Evolutionary conservation across 2,797 vertebrate species (phyloP), one percentile per base, ranked within the genome.

Genomic region (Ibycter americanus): DNA sequence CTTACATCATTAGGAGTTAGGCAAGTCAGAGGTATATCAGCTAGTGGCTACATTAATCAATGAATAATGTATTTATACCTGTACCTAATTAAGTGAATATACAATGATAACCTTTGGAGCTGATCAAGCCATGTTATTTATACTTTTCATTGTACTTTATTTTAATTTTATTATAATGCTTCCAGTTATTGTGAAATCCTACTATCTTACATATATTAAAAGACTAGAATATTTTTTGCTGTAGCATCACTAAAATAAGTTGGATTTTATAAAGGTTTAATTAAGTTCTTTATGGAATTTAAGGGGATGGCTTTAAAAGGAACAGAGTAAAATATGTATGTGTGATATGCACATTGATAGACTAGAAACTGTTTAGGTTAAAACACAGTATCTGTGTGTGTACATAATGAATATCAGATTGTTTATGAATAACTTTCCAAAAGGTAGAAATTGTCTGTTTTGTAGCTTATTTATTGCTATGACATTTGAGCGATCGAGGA

Each of bases 401-500:
- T 52, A 9, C 3, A 13, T 32, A 29, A 73, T 10, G 14, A 61
- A 27, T 68, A 87, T 38, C 14, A 38, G 23, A 18, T 31, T 65
- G 9, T 23, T 58, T 46, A 19, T 58, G 15, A 77, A 16, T 29
- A 86, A 34, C 21, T 55, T 38, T 8, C 5, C 3, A 52, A 26
- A 46, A 58, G 32, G 7, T 31, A 44, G 20, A 74, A 23, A 2
- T 4, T 11, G 25, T 42, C 6, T 84, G 5, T 20, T 40, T 61
- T 38, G 13, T 67, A 44, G 32, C 6, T 54, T 76, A 17, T 8
- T 85, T 87, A 18, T 42, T 74, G 4, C 18, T 58, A 42, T 5
- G 17, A 5, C 9, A 13, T 58, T 25, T 38, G 6, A 77, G 38
- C 15, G 21, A 32, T 77, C 0, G 0, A 25, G 3, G 22, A 66